Evolutionary conservation across 2,888 invertebrate species (phyloP).

Genomic region (Melanostoma scalare): DNA sequence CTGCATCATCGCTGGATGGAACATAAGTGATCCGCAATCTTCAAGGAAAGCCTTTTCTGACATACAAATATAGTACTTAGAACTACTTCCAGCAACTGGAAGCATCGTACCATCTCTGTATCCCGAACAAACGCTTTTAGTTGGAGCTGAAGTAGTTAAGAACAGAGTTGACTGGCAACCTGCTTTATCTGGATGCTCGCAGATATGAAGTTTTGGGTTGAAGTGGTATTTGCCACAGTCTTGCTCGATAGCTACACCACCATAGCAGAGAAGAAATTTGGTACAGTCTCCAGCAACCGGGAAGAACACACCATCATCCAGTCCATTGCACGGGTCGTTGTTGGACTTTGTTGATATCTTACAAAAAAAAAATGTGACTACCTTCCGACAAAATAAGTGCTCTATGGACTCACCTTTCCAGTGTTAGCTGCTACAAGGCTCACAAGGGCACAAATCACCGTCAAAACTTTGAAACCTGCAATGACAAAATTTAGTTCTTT

Average conservation of each 20-base stretch:
- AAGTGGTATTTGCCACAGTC: constrained; percentile 76
- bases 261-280: constrained; percentile 76
- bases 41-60: background rate
- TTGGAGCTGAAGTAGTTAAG: background rate
- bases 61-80: constrained; percentile 77
- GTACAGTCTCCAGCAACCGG: constrained; percentile 76
- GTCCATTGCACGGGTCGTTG: constrained; percentile 71
- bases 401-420: constrained; percentile 17
- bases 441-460: background rate
- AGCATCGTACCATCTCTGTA: constrained; percentile 76
- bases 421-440: constrained; percentile 14
- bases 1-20: background rate
- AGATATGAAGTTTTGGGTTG: constrained; percentile 72
- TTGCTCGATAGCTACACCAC: constrained; percentile 74
- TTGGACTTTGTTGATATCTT: constrained; percentile 1
- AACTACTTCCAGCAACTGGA: constrained; percentile 78
- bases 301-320: constrained; percentile 75
- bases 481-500: background rate
- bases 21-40: constrained; percentile 22
- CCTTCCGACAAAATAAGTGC: too few species aligned
- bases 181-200: constrained; percentile 74
- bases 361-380: background rate
- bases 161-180: constrained; percentile 41
- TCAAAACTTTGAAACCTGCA: constrained; percentile 30
- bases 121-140: constrained; percentile 73